phyloP scores from a whole-genome alignment of 2,113 vertebrate genomes.

The Melanerpes formicivorus region DNA sequence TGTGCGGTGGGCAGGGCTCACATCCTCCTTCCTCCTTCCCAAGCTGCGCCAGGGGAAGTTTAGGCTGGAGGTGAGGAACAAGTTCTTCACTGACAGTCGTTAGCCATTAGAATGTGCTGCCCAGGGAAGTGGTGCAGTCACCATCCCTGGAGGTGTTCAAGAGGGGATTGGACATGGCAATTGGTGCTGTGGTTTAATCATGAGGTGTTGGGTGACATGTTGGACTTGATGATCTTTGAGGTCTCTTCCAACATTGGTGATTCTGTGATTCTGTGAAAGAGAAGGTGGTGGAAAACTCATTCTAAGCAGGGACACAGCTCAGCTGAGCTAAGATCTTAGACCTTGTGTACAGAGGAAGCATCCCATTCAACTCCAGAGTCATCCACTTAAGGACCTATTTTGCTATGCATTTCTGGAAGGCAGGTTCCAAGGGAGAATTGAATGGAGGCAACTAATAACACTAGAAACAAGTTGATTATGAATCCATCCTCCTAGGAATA shows the following conservation, averaged over 20 bases:
- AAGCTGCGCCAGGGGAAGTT: too few relatives aligned
- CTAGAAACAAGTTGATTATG: neutral
- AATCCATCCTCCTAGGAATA: neutral
- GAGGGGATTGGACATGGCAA: too few relatives aligned
- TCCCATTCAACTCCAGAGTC: neutral
- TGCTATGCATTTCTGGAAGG: neutral
- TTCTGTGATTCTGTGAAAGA: neutral
- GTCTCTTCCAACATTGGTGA: too few relatives aligned
- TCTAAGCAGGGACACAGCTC: neutral
- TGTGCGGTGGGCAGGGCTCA: neutral
- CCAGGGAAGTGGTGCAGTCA: too few relatives aligned
- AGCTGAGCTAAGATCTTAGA: neutral
- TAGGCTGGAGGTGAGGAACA: too few relatives aligned
- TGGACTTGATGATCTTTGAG: too few relatives aligned
- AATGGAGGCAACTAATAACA: neutral
- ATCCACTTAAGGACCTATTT: neutral
- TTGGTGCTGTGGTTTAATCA: too few relatives aligned
- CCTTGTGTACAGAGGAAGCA: neutral
- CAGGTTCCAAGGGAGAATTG: neutral
- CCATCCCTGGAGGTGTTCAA: too few relatives aligned
- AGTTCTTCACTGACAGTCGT: too few relatives aligned
- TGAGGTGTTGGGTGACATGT: too few relatives aligned
- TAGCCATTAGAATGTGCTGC: too few relatives aligned
- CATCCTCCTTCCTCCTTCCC: neutral
- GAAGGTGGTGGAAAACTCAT: neutral